Conservation (phyloP, 2,797 vertebrate genomes). For the Babyrousa celebensis region DNA sequence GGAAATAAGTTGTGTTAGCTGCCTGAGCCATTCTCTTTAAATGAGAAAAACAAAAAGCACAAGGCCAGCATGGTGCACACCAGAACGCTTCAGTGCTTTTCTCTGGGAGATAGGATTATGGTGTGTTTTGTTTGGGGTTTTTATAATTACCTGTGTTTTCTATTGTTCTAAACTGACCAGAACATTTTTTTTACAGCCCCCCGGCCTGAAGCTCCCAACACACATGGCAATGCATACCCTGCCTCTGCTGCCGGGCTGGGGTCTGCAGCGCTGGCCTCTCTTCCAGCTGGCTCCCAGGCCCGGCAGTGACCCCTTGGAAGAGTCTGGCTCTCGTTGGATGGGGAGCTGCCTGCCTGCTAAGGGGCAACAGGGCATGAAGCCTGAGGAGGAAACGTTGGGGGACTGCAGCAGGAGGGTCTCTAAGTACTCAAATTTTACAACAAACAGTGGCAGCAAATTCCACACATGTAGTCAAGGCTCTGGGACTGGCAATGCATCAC, state of each 20-base stretch:
- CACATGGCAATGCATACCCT: not conserved
- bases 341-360: not conserved
- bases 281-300: not conserved
- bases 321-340: not conserved
- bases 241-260: too few relatives aligned
- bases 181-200: not conserved
- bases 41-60: not conserved
- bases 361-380: too few relatives aligned
- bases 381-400: not conserved
- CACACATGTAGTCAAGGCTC: too few relatives aligned
- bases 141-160: not conserved
- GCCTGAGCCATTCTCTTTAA: not conserved
- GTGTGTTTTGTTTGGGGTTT: not conserved
- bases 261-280: not conserved
- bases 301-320: not conserved
- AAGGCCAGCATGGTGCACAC: not conserved
- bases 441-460: not conserved
- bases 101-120: not conserved
- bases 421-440: too few relatives aligned
- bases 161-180: not conserved
- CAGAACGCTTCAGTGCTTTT: not conserved
- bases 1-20: not conserved
- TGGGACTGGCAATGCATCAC: not conserved
- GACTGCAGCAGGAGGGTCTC: not conserved
- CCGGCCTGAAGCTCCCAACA: not conserved